Evolutionary conservation across 2,113 vertebrate genomes (phyloP).

Genomic region (Notothenia rossii): DNA sequence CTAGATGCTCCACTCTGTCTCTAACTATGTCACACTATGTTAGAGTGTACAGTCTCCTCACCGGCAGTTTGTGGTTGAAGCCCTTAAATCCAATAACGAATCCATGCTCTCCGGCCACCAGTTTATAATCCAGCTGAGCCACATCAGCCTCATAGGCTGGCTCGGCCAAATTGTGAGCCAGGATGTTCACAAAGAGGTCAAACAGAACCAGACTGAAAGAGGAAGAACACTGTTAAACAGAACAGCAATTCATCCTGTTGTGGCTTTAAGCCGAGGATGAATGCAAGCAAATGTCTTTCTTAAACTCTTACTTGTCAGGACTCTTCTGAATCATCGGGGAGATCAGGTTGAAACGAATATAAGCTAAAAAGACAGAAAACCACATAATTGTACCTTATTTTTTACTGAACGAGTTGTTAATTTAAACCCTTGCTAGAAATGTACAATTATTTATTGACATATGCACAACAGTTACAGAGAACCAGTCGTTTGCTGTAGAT

Average conservation of each 20-base stretch:
- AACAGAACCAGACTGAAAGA: constrained; percentile 91
- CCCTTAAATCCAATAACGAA: constrained; percentile 91
- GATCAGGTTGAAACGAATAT: constrained; percentile 93
- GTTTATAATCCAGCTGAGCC: constrained; percentile 93
- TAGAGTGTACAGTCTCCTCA: constrained; percentile 69
- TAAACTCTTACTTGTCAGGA: constrained; percentile 90
- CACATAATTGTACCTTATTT: background rate
- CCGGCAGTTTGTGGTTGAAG: constrained; percentile 97
- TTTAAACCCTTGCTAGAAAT: background rate
- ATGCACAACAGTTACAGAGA: background rate
- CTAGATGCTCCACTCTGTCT: background rate
- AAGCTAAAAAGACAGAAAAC: constrained; percentile 82
- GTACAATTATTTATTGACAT: background rate
- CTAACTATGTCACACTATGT: background rate
- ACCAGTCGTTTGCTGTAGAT: background rate
- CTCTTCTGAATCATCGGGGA: constrained; percentile 93
- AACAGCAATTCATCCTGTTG: no score
- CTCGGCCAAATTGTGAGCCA: constrained; percentile 93
- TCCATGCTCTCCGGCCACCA: constrained; percentile 92
- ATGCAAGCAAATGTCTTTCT: no score
- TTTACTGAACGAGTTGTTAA: background rate
- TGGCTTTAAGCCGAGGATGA: no score
- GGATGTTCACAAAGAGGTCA: constrained; percentile 94
- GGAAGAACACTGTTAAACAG: background rate
- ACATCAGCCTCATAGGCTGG: constrained; percentile 95